A percentile compares a stretch with the other conserved stretches of the same genome.
Conservation (phyloP, 2,113 vertebrate species). For the Gasterosteus nipponicus region DNA sequence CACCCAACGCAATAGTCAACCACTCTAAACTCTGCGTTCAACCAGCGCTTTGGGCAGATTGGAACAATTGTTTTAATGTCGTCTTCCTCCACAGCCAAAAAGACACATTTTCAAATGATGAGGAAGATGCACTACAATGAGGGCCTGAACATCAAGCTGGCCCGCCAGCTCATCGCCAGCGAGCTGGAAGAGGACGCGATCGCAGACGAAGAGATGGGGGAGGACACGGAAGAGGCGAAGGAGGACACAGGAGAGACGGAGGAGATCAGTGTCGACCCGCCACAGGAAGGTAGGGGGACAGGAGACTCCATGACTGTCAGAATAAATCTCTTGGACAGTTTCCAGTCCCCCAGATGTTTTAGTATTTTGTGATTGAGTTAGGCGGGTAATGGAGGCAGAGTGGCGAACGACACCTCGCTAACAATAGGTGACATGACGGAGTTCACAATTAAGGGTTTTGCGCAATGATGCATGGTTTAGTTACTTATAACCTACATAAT, state of each 20-base stretch:
- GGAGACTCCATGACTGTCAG: background rate
- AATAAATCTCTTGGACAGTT: slow-evolving; percentile 5
- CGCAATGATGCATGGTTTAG: background rate
- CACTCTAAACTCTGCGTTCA: no score
- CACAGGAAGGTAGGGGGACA: slow-evolving; percentile 77
- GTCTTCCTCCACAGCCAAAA: slow-evolving; percentile 82
- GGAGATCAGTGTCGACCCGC: slow-evolving; percentile 83
- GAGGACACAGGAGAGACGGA: slow-evolving; percentile 84
- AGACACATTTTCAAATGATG: slow-evolving; percentile 96
- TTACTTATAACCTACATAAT: background rate
- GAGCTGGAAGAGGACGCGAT: slow-evolving; percentile 88
- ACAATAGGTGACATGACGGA: background rate
- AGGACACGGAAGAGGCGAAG: slow-evolving; percentile 82
- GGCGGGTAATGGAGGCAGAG: background rate
- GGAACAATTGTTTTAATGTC: background rate
- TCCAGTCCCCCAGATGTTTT: background rate
- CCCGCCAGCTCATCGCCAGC: slow-evolving; percentile 93
- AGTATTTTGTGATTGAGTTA: no score
- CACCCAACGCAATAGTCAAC: background rate
- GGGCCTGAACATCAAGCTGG: slow-evolving; percentile 95
- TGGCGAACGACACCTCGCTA: background rate
- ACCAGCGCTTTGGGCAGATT: background rate
- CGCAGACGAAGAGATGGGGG: slow-evolving; percentile 88
- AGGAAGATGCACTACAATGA: slow-evolving; percentile 98
- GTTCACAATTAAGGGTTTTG: slow-evolving; percentile 18